Evolutionary conservation across 1,140 invertebrate species (phyloP).

Genomic region (Lordiphosa collinella): DNA sequence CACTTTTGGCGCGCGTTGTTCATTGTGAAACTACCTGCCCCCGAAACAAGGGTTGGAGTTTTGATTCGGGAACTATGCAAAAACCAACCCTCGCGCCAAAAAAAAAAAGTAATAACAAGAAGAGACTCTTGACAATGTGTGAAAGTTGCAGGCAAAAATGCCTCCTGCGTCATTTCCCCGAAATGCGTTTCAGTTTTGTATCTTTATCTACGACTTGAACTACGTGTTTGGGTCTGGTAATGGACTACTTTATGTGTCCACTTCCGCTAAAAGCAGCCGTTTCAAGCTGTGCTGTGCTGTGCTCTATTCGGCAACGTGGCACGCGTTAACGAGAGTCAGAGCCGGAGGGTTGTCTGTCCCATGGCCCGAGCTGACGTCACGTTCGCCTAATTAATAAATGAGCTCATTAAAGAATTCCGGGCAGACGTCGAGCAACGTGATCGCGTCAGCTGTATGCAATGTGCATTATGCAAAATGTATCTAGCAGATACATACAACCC

Average conservation of each 20-base stretch:
- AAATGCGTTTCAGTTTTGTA: conserved; percentile 35
- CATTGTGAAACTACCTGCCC: conserved; percentile 38
- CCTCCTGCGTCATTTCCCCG: conserved; percentile 34
- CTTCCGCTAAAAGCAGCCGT: conserved; percentile 49
- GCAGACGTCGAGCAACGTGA: background rate
- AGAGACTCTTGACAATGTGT: conserved; percentile 39
- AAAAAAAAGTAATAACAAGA: conserved; percentile 4
- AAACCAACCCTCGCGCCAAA: conserved; percentile 70
- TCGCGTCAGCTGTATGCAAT: background rate
- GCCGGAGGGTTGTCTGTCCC: background rate
- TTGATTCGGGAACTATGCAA: conserved; percentile 30
- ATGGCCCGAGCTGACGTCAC: conserved; percentile 46
- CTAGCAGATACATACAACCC: conserved; percentile 46
- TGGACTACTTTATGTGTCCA: conserved; percentile 41
- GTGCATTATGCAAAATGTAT: conserved; percentile 21
- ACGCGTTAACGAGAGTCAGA: conserved; percentile 36
- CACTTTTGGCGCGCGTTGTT: conserved; percentile 35
- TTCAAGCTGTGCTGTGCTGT: conserved; percentile 48
- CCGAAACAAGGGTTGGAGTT: conserved; percentile 36
- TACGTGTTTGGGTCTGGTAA: conserved; percentile 44
- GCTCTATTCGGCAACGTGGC: conserved; percentile 35
- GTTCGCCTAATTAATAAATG: conserved; percentile 68
- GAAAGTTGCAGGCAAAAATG: conserved; percentile 30
- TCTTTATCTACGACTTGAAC: background rate
- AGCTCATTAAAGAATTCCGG: conserved; percentile 54